Percentiles rank a stretch among this genome's conserved stretches.
Evolutionary conservation across 2,113 vertebrate species (phyloP).

Genomic region (Zosterops borbonicus): DNA sequence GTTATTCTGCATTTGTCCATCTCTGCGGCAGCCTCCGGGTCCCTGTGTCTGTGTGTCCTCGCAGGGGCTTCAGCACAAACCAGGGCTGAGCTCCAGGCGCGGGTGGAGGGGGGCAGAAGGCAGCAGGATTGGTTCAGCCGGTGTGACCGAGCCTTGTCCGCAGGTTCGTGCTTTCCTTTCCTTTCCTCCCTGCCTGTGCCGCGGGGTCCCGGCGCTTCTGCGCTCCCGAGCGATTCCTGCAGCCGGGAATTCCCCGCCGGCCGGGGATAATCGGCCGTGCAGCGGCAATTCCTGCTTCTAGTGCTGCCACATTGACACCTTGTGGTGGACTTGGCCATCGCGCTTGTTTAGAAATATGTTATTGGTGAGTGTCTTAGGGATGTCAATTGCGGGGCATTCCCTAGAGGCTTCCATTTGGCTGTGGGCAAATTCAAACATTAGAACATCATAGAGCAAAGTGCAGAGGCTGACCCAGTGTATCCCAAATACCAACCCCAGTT

Average conservation of each 20-base stretch:
- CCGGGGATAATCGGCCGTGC: accelerated
- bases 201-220: accelerated
- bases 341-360: accelerated
- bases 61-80: accelerated
- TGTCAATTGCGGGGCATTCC: background rate
- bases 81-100: accelerated
- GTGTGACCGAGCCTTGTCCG: accelerated
- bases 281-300: accelerated
- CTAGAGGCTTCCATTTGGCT: background rate
- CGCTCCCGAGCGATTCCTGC: accelerated
- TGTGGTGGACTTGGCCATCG: background rate
- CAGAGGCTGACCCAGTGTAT: background rate
- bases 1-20: accelerated
- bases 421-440: background rate
- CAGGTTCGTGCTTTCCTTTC: accelerated
- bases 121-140: accelerated
- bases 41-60: accelerated
- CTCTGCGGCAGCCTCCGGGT: accelerated
- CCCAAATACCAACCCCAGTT: background rate
- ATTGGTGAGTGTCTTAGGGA: accelerated
- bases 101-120: background rate
- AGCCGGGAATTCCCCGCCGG: accelerated
- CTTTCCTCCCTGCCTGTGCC: no score
- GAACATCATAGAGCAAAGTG: background rate
- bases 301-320: constrained; percentile 36